Conservation (phyloP, 2,888 invertebrate species). For the Suillia variegata region DNA sequence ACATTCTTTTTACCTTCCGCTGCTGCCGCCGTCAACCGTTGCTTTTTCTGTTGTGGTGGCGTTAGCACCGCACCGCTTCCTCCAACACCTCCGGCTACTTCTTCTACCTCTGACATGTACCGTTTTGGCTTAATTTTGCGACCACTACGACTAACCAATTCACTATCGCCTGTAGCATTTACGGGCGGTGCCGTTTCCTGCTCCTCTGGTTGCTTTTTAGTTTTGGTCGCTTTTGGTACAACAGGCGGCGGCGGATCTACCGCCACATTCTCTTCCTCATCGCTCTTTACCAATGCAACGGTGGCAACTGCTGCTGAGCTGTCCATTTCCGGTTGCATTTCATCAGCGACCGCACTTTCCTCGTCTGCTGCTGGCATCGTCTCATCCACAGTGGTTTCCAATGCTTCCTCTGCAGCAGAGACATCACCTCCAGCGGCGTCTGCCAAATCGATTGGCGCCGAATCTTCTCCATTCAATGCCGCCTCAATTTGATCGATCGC, state of each 20-base stretch:
- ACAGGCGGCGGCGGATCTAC: background rate
- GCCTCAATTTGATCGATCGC: constrained; percentile 87
- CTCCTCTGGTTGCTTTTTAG: background rate
- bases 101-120: constrained; percentile 45
- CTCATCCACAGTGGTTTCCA: constrained; percentile 18
- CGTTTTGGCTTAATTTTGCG: constrained; percentile 75
- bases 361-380: constrained; percentile 23
- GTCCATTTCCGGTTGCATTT: constrained; percentile 20
- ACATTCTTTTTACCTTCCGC: constrained; percentile 39
- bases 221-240: constrained; percentile 33
- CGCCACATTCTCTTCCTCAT: background rate
- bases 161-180: constrained; percentile 18
- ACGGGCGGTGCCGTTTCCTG: constrained; percentile 48
- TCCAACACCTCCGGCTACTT: no score
- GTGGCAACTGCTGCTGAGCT: constrained; percentile 28
- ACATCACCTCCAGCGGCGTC: constrained; percentile 28
- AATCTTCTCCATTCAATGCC: constrained; percentile 69
- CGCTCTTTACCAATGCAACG: background rate
- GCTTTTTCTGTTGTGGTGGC: constrained; percentile 48
- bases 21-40: no score
- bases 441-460: constrained; percentile 57
- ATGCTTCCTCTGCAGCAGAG: constrained; percentile 14
- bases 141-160: constrained; percentile 73
- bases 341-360: constrained; percentile 17
- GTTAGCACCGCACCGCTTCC: constrained; percentile 20